Percentiles rank a stretch among this genome's conserved stretches.
phyloP scores from a whole-genome alignment of 2,888 invertebrate genomes.

The Gisinianus flammeolus region DNA sequence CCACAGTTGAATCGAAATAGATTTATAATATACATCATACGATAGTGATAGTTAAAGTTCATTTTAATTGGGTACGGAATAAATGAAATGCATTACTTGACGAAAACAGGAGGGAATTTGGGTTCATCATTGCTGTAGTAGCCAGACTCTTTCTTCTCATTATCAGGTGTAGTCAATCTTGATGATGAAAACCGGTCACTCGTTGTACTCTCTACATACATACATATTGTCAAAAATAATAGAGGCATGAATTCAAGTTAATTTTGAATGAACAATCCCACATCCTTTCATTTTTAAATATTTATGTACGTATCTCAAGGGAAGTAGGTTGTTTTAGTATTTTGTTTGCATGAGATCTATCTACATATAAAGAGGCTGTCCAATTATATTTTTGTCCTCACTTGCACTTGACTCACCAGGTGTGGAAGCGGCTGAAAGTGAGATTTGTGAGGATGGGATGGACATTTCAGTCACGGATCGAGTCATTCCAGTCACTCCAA shows the following conservation, averaged over 20 bases:
- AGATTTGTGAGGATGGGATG: conserved; percentile 49
- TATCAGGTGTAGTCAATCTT: conserved; percentile 58
- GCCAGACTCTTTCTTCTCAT: conserved; percentile 58
- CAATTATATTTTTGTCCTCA: not conserved
- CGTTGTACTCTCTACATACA: conserved; percentile 55
- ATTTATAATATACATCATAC: too few species aligned
- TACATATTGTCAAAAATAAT: not conserved
- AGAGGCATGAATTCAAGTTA: not conserved
- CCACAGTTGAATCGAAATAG: too few species aligned
- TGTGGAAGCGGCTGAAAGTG: conserved; percentile 57
- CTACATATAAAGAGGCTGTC: too few species aligned
- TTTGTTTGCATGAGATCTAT: not conserved
- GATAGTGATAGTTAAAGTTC: too few species aligned
- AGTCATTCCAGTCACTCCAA: conserved; percentile 54
- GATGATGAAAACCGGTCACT: conserved; percentile 58
- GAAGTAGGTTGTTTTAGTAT: too few species aligned
- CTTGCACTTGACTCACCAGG: conserved; percentile 46
- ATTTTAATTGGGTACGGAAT: not conserved
- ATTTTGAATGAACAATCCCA: not conserved
- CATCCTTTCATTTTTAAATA: too few species aligned
- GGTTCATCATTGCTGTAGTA: conserved; percentile 58
- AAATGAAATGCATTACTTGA: conserved; percentile 48
- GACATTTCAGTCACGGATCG: conserved; percentile 57
- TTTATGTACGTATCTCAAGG: too few species aligned
- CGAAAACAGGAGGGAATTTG: conserved; percentile 54